These are phyloP conservation scores for Copidosoma floridanum DNA, from an alignment of 1,140 invertebrate species.

Conservation along the genomic window DNA sequence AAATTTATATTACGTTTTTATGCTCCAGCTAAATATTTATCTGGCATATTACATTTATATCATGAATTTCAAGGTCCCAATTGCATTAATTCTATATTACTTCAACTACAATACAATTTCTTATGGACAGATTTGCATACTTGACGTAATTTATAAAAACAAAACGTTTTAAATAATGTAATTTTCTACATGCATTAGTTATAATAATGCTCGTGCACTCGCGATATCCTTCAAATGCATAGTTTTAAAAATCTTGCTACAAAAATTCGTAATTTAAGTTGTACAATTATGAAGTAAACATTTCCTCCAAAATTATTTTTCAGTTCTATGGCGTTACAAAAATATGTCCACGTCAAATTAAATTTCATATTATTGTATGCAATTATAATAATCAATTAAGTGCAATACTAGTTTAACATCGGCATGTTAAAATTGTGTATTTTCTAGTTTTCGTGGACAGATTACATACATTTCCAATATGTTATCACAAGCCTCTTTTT, in stretches of 20 bases:
- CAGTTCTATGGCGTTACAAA: neutral
- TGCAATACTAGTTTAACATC: no score
- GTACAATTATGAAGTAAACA: no score
- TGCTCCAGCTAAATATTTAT: neutral
- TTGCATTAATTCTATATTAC: conserved; percentile 16
- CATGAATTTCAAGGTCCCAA: conserved; percentile 24
- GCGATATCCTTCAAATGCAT: conserved; percentile 5
- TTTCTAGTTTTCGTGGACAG: conserved; percentile 4
- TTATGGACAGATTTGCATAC: conserved; percentile 18
- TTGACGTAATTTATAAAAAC: conserved; percentile 16
- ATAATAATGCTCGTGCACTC: conserved; percentile 19
- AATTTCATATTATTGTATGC: conserved; percentile 11
- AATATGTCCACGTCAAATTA: conserved; percentile 5
- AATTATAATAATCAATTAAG: conserved; percentile 3
- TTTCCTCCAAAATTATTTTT: conserved; percentile 2
- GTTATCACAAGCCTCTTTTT: conserved; percentile 8
- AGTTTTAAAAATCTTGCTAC: conserved; percentile 13
- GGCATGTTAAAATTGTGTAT: no score
- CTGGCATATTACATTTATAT: neutral
- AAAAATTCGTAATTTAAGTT: neutral
- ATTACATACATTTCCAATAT: conserved; percentile 11
- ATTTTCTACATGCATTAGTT: conserved; percentile 11
- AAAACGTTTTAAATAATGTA: conserved; percentile 3
- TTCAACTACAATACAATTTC: conserved; percentile 6
- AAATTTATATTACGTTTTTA: conserved; percentile 27